These are phyloP conservation scores for Xestia c-nigrum DNA, from an alignment of 2,888 invertebrate species.

Conservation along the genomic window DNA sequence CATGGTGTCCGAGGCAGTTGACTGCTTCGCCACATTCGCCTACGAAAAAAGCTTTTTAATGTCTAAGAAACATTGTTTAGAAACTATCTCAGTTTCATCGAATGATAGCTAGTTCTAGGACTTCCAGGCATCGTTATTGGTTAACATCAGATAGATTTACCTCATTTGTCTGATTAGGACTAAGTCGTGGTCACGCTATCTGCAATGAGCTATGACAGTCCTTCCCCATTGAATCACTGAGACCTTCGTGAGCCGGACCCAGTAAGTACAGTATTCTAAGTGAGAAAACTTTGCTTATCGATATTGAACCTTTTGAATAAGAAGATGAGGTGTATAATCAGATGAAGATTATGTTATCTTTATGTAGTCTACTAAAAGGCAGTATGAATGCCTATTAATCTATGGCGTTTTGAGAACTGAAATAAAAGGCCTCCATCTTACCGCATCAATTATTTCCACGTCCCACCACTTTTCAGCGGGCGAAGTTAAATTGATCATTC, in stretches of 20 bases:
- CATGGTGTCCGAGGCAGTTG: no score
- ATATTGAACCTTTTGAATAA: conserved; percentile 16
- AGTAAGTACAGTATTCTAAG: conserved; percentile 12
- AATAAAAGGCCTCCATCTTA: conserved; percentile 26
- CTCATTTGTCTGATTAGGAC: no score
- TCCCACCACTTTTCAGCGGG: conserved; percentile 66
- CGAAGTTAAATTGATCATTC: conserved; percentile 83
- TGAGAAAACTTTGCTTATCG: not conserved
- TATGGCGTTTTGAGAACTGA: not conserved
- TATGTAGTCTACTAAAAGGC: conserved; percentile 33
- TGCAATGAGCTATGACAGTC: not conserved
- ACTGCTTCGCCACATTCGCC: no score
- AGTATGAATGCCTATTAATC: conserved; percentile 23
- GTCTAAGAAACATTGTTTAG: no score
- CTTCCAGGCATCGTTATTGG: not conserved
- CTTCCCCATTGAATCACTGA: not conserved
- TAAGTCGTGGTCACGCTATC: no score
- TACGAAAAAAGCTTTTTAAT: no score
- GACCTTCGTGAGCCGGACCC: not conserved
- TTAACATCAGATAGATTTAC: no score
- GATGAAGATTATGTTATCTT: conserved; percentile 4
- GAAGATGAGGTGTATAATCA: conserved; percentile 5
- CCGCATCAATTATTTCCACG: conserved; percentile 68
- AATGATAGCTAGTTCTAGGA: no score
- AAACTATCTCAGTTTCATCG: no score